These are phyloP conservation scores for Zele albiditarsus DNA, from an alignment of 2,888 invertebrate species.

Conservation along the genomic window DNA sequence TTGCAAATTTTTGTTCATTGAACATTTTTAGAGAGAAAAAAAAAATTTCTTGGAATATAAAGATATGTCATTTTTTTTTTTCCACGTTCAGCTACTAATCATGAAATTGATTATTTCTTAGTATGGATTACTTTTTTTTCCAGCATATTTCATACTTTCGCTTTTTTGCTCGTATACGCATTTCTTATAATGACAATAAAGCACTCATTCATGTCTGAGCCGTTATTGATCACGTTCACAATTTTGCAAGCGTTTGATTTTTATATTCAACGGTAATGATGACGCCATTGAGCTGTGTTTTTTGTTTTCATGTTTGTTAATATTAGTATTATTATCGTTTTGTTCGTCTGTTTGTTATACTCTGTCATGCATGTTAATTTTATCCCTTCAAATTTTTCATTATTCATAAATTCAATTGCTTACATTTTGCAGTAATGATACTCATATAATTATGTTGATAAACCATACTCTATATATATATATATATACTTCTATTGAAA, in stretches of 20 bases:
- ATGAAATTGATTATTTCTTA: background rate
- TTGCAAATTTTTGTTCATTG: slow-evolving; percentile 29
- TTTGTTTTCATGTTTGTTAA: slow-evolving; percentile 25
- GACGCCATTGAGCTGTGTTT: slow-evolving; percentile 48
- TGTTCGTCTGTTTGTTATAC: slow-evolving; percentile 36
- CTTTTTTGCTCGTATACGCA: slow-evolving; percentile 6
- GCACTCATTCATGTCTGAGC: slow-evolving; percentile 54
- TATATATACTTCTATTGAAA: slow-evolving; percentile 51
- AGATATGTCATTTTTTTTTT: background rate
- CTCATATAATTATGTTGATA: slow-evolving; percentile 45
- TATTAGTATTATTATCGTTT: slow-evolving; percentile 32
- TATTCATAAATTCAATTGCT: slow-evolving; percentile 36
- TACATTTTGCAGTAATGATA: slow-evolving; percentile 50
- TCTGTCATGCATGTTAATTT: slow-evolving; percentile 48
- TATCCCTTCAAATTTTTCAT: slow-evolving; percentile 47
- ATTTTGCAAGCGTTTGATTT: slow-evolving; percentile 38
- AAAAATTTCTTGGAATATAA: background rate
- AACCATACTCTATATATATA: slow-evolving; percentile 49
- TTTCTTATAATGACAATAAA: slow-evolving; percentile 50
- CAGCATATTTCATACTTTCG: background rate
- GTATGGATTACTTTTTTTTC: background rate
- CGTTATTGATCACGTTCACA: slow-evolving; percentile 54
- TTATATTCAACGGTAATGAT: slow-evolving; percentile 50
- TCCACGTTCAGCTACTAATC: background rate
- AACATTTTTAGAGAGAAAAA: background rate